phyloP scores from a whole-genome alignment of 2,113 vertebrate genomes.

The Formicarius rufipectus region DNA sequence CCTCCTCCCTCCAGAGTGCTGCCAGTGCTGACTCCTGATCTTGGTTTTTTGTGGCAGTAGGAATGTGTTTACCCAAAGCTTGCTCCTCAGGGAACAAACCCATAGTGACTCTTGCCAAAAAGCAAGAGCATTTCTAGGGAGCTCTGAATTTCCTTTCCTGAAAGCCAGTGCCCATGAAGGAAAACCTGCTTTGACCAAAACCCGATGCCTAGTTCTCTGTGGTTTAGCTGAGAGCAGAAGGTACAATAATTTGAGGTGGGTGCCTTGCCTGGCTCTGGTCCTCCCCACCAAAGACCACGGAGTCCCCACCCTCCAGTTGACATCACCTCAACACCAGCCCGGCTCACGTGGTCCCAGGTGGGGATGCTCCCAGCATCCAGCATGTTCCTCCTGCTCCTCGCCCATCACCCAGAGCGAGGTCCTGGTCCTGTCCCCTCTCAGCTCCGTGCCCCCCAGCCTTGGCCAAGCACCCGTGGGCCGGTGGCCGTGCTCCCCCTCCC shows the following conservation, averaged over 20 bases:
- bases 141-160: background rate
- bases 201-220: background rate
- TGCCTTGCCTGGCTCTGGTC: background rate
- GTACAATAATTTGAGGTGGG: accelerated
- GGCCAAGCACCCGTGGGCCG: background rate
- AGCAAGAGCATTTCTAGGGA: background rate
- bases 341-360: accelerated
- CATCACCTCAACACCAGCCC: background rate
- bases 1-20: accelerated
- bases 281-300: accelerated
- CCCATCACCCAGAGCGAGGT: background rate
- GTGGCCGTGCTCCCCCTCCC: constrained; percentile 34
- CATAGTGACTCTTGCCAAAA: accelerated
- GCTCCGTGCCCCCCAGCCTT: accelerated
- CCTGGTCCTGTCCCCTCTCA: background rate
- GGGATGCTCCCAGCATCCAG: background rate
- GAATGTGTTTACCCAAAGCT: background rate
- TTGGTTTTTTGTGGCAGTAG: accelerated
- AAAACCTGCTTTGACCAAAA: background rate
- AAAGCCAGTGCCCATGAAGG: background rate
- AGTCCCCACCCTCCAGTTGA: background rate
- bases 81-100: background rate
- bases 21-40: background rate
- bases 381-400: background rate
- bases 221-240: background rate